Conservation (phyloP, 2,888 invertebrate genomes). For the Diaphora mendica region DNA sequence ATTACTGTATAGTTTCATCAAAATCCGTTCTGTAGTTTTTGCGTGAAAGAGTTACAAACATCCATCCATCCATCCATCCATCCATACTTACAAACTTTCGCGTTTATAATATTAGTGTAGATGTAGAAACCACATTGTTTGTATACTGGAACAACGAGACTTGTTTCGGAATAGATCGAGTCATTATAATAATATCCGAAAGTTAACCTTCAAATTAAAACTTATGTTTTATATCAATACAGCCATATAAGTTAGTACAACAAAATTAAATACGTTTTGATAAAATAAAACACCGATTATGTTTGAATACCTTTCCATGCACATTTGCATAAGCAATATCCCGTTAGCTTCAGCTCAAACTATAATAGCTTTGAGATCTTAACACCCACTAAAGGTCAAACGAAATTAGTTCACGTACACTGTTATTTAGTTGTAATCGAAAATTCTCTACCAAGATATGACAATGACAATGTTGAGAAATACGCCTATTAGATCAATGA, state of each 20-base stretch:
- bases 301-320: neutral
- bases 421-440: conserved; percentile 49
- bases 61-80: too few relatives aligned
- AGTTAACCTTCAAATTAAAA: neutral
- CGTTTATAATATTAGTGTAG: too few relatives aligned
- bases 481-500: neutral
- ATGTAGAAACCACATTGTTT: too few relatives aligned
- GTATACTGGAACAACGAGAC: too few relatives aligned
- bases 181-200: neutral
- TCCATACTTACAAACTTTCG: too few relatives aligned
- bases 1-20: too few relatives aligned
- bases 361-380: conserved; percentile 25
- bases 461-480: conserved; percentile 15
- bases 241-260: neutral
- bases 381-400: conserved; percentile 55
- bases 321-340: conserved; percentile 2
- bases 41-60: too few relatives aligned
- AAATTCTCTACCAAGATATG: conserved; percentile 40
- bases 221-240: neutral
- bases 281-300: neutral
- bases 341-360: neutral
- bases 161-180: too few relatives aligned
- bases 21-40: too few relatives aligned
- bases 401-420: conserved; percentile 45
- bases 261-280: neutral